Evolutionary conservation across 2,113 vertebrate genomes (phyloP), one percentile per base, ranked within the genome.

Genomic region (Dendropsophus ebraccatus): DNA sequence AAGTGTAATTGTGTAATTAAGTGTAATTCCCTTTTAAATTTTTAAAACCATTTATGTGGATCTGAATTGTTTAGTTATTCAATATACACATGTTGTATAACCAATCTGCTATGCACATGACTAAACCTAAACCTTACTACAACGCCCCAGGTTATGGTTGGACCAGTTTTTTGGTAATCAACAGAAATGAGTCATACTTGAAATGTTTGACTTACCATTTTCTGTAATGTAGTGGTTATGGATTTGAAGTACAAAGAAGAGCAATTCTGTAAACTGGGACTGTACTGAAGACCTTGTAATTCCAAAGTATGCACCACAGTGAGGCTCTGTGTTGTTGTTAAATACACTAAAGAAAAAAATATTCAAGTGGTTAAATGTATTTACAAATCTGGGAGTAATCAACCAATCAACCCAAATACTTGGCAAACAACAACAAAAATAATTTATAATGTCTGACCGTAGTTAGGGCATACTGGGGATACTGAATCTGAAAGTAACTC

Each of bases 261-360:
- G 69, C 90, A 88, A 17, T 83, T 88, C 89, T 93, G 94, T 37
- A 99, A 89, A 52, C 90, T 92, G 47, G 89, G 41, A 12, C 93
- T 88, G 80, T 96, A 99, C 0, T 70, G 84, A 70, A 99, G 93
- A 2, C 97, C 98, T 16, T 49, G 92, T 85, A 99, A 90, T 90
- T 96, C 93, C 21, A 95, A 95, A 0, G 92, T 96, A 90, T 95
- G 94, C 88, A 94, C 92, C 52, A 94, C 89, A 1, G 82, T 89
- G 80, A 91, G n/a, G 7, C 90, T 91, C 84, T 80, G 91, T 0
- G 0, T 0, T 0, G 0, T 0, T 0, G 90, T 90, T 8, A 88
- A 89, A 69, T 89, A 88, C 85, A 90, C 95, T 95, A 91, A 45
- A 88, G 87, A 49, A 87, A 30, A 11, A 50, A 58, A 32, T 17